Percentiles rank a stretch among this genome's conserved stretches.
These are phyloP conservation scores for Eupristina koningsbergeri DNA, from an alignment of 1,140 invertebrate species.

Conservation along the genomic window DNA sequence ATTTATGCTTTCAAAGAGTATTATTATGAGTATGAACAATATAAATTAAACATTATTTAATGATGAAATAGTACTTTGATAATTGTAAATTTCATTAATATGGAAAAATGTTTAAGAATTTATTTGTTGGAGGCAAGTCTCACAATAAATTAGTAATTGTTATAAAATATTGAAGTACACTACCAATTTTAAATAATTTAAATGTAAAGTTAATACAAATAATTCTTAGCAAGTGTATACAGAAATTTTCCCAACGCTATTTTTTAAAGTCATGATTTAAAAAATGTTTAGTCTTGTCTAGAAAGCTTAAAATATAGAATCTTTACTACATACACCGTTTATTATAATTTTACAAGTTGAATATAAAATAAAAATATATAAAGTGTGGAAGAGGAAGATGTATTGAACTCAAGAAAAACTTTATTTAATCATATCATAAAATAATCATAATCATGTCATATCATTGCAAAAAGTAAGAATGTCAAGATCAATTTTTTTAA, in stretches of 20 bases:
- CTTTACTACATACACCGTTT: neutral
- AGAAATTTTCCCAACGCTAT: neutral
- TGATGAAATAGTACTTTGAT: no score
- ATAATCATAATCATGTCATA: neutral
- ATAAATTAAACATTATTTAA: no score
- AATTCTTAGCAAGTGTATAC: neutral
- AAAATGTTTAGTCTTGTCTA: neutral
- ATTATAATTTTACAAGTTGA: neutral
- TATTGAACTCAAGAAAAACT: neutral
- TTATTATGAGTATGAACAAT: no score
- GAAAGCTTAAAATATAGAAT: neutral
- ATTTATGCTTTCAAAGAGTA: no score
- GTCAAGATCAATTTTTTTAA: neutral
- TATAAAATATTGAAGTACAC: neutral
- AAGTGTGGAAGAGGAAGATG: neutral
- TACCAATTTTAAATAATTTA: neutral
- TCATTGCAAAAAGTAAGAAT: neutral
- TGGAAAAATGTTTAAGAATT: neutral
- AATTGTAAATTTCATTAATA: no score
- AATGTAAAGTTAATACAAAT: neutral
- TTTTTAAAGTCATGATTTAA: neutral
- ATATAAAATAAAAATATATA: neutral
- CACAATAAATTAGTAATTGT: neutral
- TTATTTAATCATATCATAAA: no score
- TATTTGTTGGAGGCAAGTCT: neutral